Evolutionary conservation across 2,797 vertebrate species (phyloP).

Genomic region (Decapterus maruadsi): DNA sequence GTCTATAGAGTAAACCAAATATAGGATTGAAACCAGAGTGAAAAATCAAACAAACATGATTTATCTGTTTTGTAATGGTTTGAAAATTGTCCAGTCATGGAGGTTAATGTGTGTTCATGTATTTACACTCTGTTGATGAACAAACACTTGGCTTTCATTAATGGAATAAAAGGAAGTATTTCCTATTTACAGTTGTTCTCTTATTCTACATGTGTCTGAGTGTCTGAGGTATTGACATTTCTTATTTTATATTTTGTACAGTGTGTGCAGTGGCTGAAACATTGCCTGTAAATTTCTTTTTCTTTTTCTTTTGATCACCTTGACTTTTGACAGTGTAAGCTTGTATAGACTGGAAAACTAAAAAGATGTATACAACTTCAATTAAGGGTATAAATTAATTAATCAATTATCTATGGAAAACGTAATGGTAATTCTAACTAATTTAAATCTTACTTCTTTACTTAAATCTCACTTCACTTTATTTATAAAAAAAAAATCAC

Average conservation of each 20-base stretch:
- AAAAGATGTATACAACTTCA: neutral
- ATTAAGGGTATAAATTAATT: neutral
- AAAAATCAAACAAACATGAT: neutral
- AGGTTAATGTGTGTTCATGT: neutral
- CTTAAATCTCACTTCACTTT: neutral
- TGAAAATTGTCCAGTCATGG: neutral
- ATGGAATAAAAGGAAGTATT: neutral
- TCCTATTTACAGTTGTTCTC: neutral
- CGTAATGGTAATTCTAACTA: conserved; percentile 8
- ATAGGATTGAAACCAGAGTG: too few species aligned
- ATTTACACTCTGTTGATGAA: neutral
- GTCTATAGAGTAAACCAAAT: neutral
- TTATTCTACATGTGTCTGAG: neutral
- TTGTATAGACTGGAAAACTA: neutral
- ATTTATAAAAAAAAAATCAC: conserved; percentile 23
- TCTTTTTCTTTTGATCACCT: neutral
- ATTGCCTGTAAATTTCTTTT: neutral
- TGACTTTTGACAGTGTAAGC: neutral
- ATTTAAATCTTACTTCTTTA: conserved; percentile 12
- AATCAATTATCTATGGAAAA: neutral
- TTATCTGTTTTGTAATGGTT: neutral
- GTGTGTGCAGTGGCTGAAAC: neutral
- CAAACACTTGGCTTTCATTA: neutral
- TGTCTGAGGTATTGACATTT: neutral
- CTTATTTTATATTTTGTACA: neutral